Base-by-base conservation (phyloP, 2,113 vertebrate genomes). In the Ammospiza caudacuta region DNA sequence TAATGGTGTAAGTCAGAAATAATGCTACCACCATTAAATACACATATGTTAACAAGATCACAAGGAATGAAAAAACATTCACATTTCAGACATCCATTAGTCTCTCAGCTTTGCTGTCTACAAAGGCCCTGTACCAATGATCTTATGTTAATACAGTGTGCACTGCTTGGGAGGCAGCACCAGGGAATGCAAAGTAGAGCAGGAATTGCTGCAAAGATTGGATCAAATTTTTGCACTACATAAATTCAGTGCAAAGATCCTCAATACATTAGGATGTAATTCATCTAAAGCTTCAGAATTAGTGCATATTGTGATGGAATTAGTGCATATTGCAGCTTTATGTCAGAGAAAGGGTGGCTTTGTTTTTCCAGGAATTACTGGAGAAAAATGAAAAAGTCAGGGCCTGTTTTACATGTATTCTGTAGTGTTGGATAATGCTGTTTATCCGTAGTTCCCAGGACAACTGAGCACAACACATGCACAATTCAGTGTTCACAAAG, bases 1-100 rank as follows among this genome's bases (percentile, higher is more conserved):
- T 85, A 93, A 80, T 88, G 87, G 83, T 77, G 51, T 92, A 97
- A 96, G 88, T 83, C 83, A 83, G 89, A 89, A 95, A 89, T 90
- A 94, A 83, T 89, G 76, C 57, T 93, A 33, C 76, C 55, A 52
- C 92, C 72, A 90, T 94, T 94, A 94, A 92, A 93, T 77, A 83
- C 88, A 90, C 76, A 80, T 93, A 88, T 90, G 90, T 93, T 96
- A 95, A 92, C 86, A 93, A 95, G 95, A 96, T 95, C 90, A 94
- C 86, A 96, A 77, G 83, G 88, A 97, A 86, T 83, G 92, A 80
- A 86, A 95, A 93, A 92, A 47, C 80, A 78, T 87, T 87, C 47
- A 0, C 52, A 37, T 93, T 90, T 92, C 91, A 93, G 91, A 87
- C 87, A 91, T 81, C 92, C 91, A 91, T 95, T 96, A 94, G 91